phyloP scores from a whole-genome alignment of 2,888 invertebrate species.

The Azorinus chamasolen region DNA sequence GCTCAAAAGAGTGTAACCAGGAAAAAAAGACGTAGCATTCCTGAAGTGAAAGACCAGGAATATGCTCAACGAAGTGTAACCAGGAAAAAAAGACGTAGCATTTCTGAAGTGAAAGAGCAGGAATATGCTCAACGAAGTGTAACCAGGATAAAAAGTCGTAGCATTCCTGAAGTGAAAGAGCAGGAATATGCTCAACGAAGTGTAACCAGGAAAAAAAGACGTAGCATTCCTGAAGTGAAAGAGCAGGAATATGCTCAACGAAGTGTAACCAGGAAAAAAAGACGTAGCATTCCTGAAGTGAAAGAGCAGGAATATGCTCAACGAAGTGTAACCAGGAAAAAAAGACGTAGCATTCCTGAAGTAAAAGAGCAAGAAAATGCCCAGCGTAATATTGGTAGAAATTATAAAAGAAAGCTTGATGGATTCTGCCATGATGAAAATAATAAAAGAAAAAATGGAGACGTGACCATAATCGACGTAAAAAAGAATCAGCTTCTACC shows the following conservation, averaged over 20 bases:
- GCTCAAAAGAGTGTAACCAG: too few relatives aligned
- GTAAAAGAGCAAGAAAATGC: background rate
- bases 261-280: background rate
- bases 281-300: background rate
- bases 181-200: background rate
- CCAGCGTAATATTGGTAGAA: background rate
- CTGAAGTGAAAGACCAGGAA: background rate
- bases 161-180: background rate
- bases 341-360: background rate
- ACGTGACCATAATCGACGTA: background rate
- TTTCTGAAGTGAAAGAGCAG: background rate
- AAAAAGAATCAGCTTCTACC: background rate
- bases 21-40: background rate
- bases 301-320: background rate
- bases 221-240: background rate
- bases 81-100: too few relatives aligned
- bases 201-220: background rate
- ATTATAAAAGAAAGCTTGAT: background rate
- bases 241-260: background rate
- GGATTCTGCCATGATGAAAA: background rate
- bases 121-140: background rate
- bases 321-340: background rate
- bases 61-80: background rate
- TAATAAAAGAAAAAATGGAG: constrained; percentile 9
- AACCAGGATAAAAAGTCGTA: too few relatives aligned